Evolutionary conservation across 35 echinoderm and acorn worm species (phyloP), one percentile per base, ranked within the genome.

Genomic region (Amphiura filiformis): DNA sequence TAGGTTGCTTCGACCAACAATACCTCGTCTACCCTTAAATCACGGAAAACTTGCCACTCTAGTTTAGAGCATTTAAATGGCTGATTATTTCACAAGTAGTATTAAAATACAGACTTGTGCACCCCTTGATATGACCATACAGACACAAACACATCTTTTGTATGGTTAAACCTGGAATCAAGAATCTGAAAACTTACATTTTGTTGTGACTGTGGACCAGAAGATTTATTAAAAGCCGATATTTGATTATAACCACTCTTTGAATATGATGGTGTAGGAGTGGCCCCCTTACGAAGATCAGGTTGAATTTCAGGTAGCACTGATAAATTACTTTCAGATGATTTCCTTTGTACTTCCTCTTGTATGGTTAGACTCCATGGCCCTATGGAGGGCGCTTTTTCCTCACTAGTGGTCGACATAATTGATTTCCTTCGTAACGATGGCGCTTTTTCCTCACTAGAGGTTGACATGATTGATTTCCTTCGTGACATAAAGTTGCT

Each of bases 181-280:
- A n/a, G n/a, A n/a, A n/a, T n/a, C n/a, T n/a, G n/a, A n/a, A n/a
- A n/a, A n/a, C n/a, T n/a, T n/a, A n/a, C n/a, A 47, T 47, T 47
- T 47, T 47, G 41, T 47, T 47, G 4, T 47, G 17, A 17, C 5
- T 11, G 32, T 38, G 39, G 12, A 37, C 13, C 20, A 32, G 35
- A 13, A 7, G 78, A 18, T 28, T 28, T 28, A 38, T 41, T 80
- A 13, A 38, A 22, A 26, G 35, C 78, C 20, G 78, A 12, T 77
- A 87, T 78, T 38, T 87, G 37, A 13, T 11, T 87, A 41, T 87
- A 87, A 31, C 30, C 41, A 49, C 85, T 87, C 75, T 57, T 87
- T 31, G 85, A 87, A 47, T 87, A 87, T 0, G 85, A 87, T 56
- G 65, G 85, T 78, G 49, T 40, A 0, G 85, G 77, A 13, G 77